Conservation (phyloP, 2,888 invertebrate genomes). For the Lasioglossum villosulum region DNA sequence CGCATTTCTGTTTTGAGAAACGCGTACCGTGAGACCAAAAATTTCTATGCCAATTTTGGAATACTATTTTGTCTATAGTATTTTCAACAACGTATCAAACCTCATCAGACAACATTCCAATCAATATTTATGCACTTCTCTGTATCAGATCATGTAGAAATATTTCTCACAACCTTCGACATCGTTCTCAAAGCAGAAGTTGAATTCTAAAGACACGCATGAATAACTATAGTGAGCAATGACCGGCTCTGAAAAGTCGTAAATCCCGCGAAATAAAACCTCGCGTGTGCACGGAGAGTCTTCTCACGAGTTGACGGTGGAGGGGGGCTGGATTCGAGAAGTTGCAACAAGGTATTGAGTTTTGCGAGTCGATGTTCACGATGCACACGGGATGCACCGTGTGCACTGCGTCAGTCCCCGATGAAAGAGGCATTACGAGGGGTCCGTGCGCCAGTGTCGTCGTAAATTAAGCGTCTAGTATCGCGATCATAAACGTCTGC, state of each 20-base stretch:
- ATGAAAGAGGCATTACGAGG: conserved; percentile 16
- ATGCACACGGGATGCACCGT: conserved; percentile 1
- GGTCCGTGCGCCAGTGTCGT: conserved; percentile 28
- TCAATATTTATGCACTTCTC: neutral
- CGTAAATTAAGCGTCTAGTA: conserved; percentile 65
- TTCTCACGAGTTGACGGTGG: neutral
- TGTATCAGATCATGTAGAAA: neutral
- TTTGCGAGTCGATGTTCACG: neutral
- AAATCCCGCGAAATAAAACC: neutral
- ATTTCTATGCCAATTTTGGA: neutral
- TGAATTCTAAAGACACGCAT: neutral
- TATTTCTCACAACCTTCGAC: neutral
- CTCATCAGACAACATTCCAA: neutral
- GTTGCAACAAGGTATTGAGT: conserved; percentile 13
- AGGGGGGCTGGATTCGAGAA: neutral
- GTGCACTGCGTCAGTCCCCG: conserved; percentile 12
- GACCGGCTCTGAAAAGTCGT: neutral
- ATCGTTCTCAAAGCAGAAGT: neutral
- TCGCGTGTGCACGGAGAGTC: neutral
- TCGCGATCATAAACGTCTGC: conserved; percentile 67
- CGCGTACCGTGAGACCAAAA: too few relatives aligned
- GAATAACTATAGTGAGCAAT: neutral
- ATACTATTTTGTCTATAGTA: neutral
- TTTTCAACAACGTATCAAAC: neutral
- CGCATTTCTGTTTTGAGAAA: too few relatives aligned